Evolutionary conservation across 1,140 invertebrate species (phyloP), one percentile per base, ranked within the genome.

Genomic region (Tetranychus urticae): DNA sequence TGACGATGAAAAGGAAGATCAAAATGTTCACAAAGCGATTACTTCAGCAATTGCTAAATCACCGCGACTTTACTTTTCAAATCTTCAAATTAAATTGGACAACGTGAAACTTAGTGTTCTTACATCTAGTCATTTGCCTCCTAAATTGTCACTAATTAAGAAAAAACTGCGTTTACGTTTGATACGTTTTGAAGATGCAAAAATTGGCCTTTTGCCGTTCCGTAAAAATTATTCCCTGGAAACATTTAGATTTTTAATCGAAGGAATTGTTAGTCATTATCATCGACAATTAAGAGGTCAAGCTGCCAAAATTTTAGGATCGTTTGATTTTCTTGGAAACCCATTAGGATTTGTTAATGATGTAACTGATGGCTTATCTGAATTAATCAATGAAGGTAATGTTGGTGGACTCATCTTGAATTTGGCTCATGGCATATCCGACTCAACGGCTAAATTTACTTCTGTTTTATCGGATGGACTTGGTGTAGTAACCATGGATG

Each of bases 241-340:
- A 54, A 72, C 71, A 3, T 61, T 68, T 8, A 61, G 63, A 6
- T 71, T 72, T 59, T 61, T 72, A 35, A 31, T 58, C 1, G 56
- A 63, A 14, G 64, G 57, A n/a, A 64, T 65, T 46, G 10, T 65
- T 8, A 46, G 60, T 36, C 62, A 63, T 46, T 65, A 65, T 56
- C 36, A 52, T 10, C 35, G 13, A 80, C 88, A 94, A 74, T 71
- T 98, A 12, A 86, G 88, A 71, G 88, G 88, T 79, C 92, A 97
- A 76, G 91, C 91, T 2, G 85, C 86, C 13, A 84, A 86, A 61
- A 97, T 99, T 69, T 73, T 97, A 58, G 91, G 91, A 0, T 90
- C 92, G 0, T 86, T 94, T 36, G 93, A 98, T 73, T 97, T 97
- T 70, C 77, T 99, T 7, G 94, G 94, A 4, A 97, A 96, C 77